Percentiles rank a stretch among this genome's conserved stretches.
phyloP scores from a whole-genome alignment of 2,113 vertebrate species.

The Carollia perspicillata region DNA sequence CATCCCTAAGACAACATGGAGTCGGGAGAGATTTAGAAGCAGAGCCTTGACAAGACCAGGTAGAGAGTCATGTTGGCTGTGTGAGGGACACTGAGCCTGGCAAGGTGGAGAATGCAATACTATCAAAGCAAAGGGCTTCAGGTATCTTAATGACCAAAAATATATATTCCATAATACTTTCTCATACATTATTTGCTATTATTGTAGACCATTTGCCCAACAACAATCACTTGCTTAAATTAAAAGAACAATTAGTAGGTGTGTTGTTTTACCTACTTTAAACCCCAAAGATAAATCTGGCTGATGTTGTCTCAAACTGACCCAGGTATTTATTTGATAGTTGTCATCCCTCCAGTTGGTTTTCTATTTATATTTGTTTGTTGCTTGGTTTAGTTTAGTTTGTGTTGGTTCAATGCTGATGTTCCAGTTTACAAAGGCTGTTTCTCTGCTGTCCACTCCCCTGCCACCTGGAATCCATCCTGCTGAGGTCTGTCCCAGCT shows the following conservation, averaged over 20 bases:
- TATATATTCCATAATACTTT: not conserved
- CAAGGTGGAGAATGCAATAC: not conserved
- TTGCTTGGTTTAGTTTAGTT: not conserved
- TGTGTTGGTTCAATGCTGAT: not conserved
- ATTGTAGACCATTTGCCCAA: not conserved
- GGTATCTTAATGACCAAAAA: not conserved
- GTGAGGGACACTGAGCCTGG: not conserved
- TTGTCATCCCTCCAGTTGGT: not conserved
- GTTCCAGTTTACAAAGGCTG: not conserved
- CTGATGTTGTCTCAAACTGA: not conserved
- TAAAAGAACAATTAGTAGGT: not conserved
- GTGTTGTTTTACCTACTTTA: not conserved
- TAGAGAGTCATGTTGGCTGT: not conserved
- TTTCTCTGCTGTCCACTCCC: not conserved
- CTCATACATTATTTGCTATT: not conserved
- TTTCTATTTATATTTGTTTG: not conserved
- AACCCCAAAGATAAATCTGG: not conserved
- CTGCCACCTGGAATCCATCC: constrained; percentile 46
- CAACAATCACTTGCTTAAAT: not conserved
- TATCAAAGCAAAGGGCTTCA: not conserved
- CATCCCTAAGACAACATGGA: not conserved
- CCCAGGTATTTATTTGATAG: not conserved
- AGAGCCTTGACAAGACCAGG: too few species aligned
- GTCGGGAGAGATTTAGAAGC: not conserved
- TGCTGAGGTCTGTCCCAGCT: constrained; percentile 37